phyloP scores from a whole-genome alignment of 1,140 invertebrate species.

The Euglossa dilemma region DNA sequence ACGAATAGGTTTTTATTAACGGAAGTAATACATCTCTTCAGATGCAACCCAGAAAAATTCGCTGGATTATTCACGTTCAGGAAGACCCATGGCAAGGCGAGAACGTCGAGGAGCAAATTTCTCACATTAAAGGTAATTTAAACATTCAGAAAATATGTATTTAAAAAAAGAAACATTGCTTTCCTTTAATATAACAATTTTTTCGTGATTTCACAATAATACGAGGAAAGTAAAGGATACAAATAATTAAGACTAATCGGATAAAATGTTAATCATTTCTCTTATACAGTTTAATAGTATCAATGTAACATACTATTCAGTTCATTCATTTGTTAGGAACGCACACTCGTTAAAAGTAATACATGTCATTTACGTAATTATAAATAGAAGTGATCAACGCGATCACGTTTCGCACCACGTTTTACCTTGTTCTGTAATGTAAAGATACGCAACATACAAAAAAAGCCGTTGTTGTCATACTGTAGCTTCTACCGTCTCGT shows the following conservation, averaged over 20 bases:
- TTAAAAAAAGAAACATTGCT: background rate
- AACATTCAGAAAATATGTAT: background rate
- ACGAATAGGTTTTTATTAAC: background rate
- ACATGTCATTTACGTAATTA: conserved; percentile 59
- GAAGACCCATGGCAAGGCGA: conserved; percentile 78
- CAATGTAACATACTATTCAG: background rate
- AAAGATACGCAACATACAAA: background rate
- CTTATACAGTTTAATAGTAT: background rate
- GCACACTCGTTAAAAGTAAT: conserved; percentile 3
- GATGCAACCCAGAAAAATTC: conserved; percentile 79
- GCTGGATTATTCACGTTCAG: conserved; percentile 82
- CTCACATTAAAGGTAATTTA: conserved; percentile 81
- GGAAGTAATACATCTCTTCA: conserved; percentile 24
- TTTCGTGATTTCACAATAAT: background rate
- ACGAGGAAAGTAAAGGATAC: background rate
- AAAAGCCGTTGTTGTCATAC: background rate
- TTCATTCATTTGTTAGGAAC: conserved; percentile 33
- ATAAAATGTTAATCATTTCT: background rate
- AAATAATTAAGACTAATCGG: background rate
- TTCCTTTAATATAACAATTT: too few relatives aligned
- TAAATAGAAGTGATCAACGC: conserved; percentile 60
- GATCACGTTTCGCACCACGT: conserved; percentile 41
- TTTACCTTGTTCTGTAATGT: conserved; percentile 37
- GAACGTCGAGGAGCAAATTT: conserved; percentile 83
- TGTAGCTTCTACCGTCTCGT: background rate